A percentile compares a stretch with the other conserved stretches of the same genome.
Conservation (phyloP, 1,140 invertebrate species). For the Cyclargus thomasi region DNA sequence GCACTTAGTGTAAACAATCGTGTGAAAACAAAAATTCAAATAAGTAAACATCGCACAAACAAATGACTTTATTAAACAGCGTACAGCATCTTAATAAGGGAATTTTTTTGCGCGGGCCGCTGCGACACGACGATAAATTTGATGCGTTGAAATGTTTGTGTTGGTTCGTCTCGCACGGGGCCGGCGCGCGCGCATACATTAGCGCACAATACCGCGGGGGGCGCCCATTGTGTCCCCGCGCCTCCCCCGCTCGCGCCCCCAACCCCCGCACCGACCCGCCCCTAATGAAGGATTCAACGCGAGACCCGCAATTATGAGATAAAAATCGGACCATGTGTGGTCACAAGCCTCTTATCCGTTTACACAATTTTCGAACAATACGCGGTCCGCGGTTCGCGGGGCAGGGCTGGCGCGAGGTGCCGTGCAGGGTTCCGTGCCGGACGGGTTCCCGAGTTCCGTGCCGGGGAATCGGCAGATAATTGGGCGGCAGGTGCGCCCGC, state of each 20-base stretch:
- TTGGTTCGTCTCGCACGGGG: slow-evolving; percentile 54
- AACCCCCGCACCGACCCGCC: slow-evolving; percentile 31
- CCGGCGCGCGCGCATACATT: slow-evolving; percentile 64
- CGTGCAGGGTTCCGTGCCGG: slow-evolving; percentile 34
- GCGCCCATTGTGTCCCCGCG: slow-evolving; percentile 63
- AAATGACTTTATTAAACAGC: slow-evolving; percentile 13
- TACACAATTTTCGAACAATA: slow-evolving; percentile 22
- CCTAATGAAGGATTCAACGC: slow-evolving; percentile 58
- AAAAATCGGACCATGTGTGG: slow-evolving; percentile 52
- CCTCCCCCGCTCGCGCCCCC: slow-evolving; percentile 32
- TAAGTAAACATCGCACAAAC: slow-evolving; percentile 12
- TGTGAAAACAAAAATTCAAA: neutral
- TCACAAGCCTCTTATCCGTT: slow-evolving; percentile 31
- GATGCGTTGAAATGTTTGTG: slow-evolving; percentile 74
- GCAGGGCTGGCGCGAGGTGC: slow-evolving; percentile 33
- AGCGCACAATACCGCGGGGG: slow-evolving; percentile 65
- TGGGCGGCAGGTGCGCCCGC: slow-evolving; percentile 51
- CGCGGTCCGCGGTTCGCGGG: slow-evolving; percentile 22
- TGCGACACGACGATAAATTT: slow-evolving; percentile 70
- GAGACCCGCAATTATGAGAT: slow-evolving; percentile 63
- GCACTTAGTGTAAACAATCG: neutral
- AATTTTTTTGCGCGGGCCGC: slow-evolving; percentile 63
- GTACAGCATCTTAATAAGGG: slow-evolving; percentile 51
- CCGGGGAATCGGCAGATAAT: slow-evolving; percentile 64
- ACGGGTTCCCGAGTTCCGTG: slow-evolving; percentile 45